Evolutionary conservation across 2,888 invertebrate genomes (phyloP).

Genomic region (Ornithoptera alexandrae): DNA sequence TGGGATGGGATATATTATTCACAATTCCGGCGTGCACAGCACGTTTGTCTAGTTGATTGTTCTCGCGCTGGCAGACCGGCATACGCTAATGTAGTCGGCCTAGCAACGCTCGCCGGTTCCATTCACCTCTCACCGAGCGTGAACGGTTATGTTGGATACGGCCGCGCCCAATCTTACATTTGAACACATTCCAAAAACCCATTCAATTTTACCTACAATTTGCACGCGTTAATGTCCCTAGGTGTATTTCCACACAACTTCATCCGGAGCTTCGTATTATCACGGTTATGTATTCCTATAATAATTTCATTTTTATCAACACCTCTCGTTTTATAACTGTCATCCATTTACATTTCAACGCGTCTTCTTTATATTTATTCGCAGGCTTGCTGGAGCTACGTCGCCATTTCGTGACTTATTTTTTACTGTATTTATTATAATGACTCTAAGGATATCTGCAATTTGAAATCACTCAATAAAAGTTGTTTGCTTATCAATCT

Average conservation of each 20-base stretch:
- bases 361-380: no score
- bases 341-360: background rate
- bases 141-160: slow-evolving; percentile 57
- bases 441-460: background rate
- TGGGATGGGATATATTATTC: slow-evolving; percentile 37
- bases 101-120: slow-evolving; percentile 72
- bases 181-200: slow-evolving; percentile 36
- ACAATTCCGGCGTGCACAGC: slow-evolving; percentile 49
- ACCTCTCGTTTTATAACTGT: background rate
- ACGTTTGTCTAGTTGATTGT: slow-evolving; percentile 74
- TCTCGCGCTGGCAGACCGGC: slow-evolving; percentile 67
- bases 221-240: background rate
- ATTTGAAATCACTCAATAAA: background rate
- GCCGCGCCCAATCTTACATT: slow-evolving; percentile 34
- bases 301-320: background rate
- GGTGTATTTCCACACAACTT: background rate
- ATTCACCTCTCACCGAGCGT: slow-evolving; percentile 78
- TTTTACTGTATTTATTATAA: no score
- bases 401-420: background rate
- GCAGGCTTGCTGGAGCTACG: background rate
- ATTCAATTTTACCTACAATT: slow-evolving; percentile 18
- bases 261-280: background rate
- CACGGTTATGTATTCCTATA: background rate
- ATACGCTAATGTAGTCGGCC: slow-evolving; percentile 72
- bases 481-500: no score